Conservation (phyloP, 1,140 invertebrate genomes). For the Tetramorium parvispinum region DNA sequence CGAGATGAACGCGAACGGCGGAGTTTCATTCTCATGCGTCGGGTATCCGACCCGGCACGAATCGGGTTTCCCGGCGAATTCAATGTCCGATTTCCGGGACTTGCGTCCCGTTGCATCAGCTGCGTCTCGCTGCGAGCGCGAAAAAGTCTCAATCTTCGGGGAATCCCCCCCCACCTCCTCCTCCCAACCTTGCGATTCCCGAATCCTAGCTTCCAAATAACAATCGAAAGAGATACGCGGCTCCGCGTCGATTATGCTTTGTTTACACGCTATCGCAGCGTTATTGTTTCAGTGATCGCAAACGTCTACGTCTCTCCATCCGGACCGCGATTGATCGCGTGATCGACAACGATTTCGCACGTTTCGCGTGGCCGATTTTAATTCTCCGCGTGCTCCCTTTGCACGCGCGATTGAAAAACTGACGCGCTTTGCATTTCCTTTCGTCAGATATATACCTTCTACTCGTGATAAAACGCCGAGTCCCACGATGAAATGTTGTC, state of each 20-base stretch:
- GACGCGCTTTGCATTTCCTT: not conserved
- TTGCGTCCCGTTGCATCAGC: not conserved
- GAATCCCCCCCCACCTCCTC: too few relatives aligned
- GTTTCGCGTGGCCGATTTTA: too few relatives aligned
- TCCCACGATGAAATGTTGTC: not conserved
- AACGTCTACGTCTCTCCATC: not conserved
- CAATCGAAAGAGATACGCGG: not conserved
- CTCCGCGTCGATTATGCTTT: not conserved
- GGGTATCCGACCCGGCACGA: not conserved
- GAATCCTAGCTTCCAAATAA: not conserved
- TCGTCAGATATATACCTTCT: constrained; percentile 11
- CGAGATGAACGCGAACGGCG: too few relatives aligned
- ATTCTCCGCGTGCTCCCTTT: too few relatives aligned
- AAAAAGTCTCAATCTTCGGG: not conserved
- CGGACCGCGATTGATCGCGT: too few relatives aligned
- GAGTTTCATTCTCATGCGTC: not conserved
- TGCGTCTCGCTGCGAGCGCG: not conserved
- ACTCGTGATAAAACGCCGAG: not conserved
- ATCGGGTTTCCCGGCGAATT: not conserved
- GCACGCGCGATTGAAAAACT: not conserved
- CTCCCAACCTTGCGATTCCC: not conserved
- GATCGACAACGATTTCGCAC: too few relatives aligned
- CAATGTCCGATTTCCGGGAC: not conserved
- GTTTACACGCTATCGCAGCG: not conserved
- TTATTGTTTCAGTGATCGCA: not conserved